Base-by-base conservation (phyloP, 2,113 vertebrate species). In the Genyomyrus donnyi region DNA sequence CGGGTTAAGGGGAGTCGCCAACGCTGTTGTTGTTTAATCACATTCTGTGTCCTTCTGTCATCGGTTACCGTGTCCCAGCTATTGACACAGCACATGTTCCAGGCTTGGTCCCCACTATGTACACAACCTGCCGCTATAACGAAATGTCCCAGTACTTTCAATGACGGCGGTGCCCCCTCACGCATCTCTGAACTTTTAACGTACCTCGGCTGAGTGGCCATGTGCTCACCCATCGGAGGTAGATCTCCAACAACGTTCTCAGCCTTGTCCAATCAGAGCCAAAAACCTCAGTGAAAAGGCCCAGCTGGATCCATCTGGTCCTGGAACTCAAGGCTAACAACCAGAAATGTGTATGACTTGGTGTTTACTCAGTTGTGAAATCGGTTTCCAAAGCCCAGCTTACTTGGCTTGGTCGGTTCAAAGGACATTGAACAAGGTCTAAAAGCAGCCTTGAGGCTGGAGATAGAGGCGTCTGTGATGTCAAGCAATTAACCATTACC, bases 291-390 rank as follows among this genome's bases (percentile, higher is more conserved):
- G 42, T 46, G 83, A 85, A 85, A 85, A 15, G 39, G 9, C 42
- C 46, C 24, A 48, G 39, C 46, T 85, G 83, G 74, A 42, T 80
- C 35, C 74, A 19, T 80, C 83, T 85, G 21, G 24, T 85, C 39
- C 42, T 24, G 50, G 49, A 53, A 50, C 27, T 87, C 85, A 87
- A 87, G 85, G 85, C 85, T 87, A 53, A 56, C 13, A 17, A 8
- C 35, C 45, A 87, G 53, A 39, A 87, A 56, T 27, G 35, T 80
- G n/a, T 24, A 24, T 6, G 10, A 50, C n/a, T 53, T 21, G 52
- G n/a, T 86, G 27, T 53, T 87, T 53, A 27, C 50, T 39, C 50
- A 35, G 13, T 87, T 87, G 85, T 87, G 85, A 87, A 87, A 87
- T 27, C 2, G 3, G 45, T 85, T 85, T 85, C 42, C 46, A 48